Base-by-base conservation (phyloP, 2,113 vertebrate species). In the Xyrauchen texanus region DNA sequence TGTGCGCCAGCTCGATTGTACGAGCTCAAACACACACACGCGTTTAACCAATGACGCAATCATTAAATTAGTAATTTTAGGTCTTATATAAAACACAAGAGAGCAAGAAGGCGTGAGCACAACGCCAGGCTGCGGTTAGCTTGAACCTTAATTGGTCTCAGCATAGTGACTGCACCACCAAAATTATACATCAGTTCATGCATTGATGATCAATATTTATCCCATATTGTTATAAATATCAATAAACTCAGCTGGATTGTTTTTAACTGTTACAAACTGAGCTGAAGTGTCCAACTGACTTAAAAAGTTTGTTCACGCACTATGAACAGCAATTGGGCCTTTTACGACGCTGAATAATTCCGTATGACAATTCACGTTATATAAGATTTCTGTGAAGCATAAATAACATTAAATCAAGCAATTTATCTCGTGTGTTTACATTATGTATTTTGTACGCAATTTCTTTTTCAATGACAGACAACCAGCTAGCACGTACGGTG, bases 41-140 rank as follows among this genome's bases (percentile, higher is more conserved):
- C 45, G 9, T 47, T 49, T 58, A 57, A 53, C 11, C 8, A 60
- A 44, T 45, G 77, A 52, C 46, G 66, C 66, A n/a, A 67, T 49
- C 57, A 61, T 58, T 9, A 72, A 63, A 77, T 47, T 44, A 15
- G 65, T 45, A 49, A 51, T 77, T 70, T 55, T 8, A 63, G 52
- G 12, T 10, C 67, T 82, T 82, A 77, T 47, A 72, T 82, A 77
- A 78, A 82, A 72, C 10, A 6, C 57, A 57, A 70, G 51, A 7
- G 13, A 58, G 55, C n/a, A 70, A 78, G 73, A 52, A 62, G 82
- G 82, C 67, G 76, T 67, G 65, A 69, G 55, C 58, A 64, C 61
- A 53, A n/a, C 46, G 15, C 68, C 44, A 2, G 55, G 55, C 5
- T 5, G 55, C 55, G 5, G 15, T 58, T 60, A 68, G 66, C 66